Base-by-base conservation (phyloP, 2,113 vertebrate species). In the Sturnira hondurensis region DNA sequence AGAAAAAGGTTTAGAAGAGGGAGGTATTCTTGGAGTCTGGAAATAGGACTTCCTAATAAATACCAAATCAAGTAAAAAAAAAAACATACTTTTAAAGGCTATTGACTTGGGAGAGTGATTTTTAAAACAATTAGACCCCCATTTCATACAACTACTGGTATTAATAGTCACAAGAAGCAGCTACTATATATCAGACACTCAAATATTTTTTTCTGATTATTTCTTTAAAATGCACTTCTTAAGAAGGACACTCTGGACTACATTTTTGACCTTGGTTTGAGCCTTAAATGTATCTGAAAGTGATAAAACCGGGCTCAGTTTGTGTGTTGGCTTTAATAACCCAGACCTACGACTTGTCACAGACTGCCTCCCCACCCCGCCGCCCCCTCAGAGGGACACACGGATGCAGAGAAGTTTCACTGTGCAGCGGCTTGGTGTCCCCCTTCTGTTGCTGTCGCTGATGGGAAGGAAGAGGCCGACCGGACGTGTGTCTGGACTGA, bases 51-150 rank as follows among this genome's bases (percentile, higher is more conserved):
- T 89, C 67, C 67, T 89, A 71, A 70, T 86, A 77, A 36, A 58
- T 96, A 65, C 65, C 74, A 93, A 93, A 36, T 45, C 45, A 17
- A 61, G 4, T 67, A 22, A 91, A 86, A 85, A 92, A 22, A 91
- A 86, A 85, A 92, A 74, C 10, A 54, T 67, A 41, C 41, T 83
- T 73, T 47, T 78, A 82, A 78, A 89, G 63, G 31, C 28, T 68
- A 8, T 11, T 50, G 33, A 63, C 31, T 41, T 52, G 28, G 3
- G 65, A 95, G 43, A 89, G 4, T 87, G 45, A 43, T 84, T 93
- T 94, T 92, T 52, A 16, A 80, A 43, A 9, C 47, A 71, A 6
- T 88, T 31, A 65, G 77, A 52, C 45, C 47, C 61, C 4, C 10
- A 5, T 83, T 74, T 8, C 12, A n/a, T 22, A 26, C n/a, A 31